A percentile compares a stretch with the other conserved stretches of the same genome.
These are phyloP conservation scores for Gymnoscelis rufifasciata DNA, from an alignment of 2,888 invertebrate species.

Conservation along the genomic window DNA sequence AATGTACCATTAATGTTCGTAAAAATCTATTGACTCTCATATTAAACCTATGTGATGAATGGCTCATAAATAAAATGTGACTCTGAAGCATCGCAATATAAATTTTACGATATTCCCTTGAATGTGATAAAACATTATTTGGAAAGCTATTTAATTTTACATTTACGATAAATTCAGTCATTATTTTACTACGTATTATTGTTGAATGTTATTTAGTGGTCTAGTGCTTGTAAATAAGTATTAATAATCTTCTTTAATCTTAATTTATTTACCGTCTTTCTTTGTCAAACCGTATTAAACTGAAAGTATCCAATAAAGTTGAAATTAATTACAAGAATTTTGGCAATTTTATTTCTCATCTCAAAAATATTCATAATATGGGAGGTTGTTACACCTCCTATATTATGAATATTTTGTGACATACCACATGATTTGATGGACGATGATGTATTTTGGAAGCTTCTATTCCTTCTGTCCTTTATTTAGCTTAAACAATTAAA, in stretches of 20 bases:
- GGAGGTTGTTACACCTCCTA: too few species aligned
- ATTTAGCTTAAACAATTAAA: too few species aligned
- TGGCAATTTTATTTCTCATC: too few species aligned
- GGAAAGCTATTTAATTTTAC: constrained; percentile 35
- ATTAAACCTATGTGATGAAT: constrained; percentile 3
- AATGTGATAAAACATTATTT: constrained; percentile 47
- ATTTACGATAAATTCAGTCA: constrained; percentile 56
- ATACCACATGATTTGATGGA: too few species aligned
- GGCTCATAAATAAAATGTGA: constrained; percentile 8
- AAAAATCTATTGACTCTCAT: constrained; percentile 1
- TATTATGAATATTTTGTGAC: too few species aligned
- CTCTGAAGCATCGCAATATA: constrained; percentile 41
- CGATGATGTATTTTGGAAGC: too few species aligned
- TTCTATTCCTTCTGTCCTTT: too few species aligned
- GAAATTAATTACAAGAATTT: too few species aligned
- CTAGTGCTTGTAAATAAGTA: constrained; percentile 46
- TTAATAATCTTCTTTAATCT: constrained; percentile 25
- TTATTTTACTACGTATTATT: constrained; percentile 45
- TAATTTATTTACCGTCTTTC: neutral
- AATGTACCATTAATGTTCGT: neutral
- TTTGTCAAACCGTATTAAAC: constrained; percentile 4
- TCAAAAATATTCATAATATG: too few species aligned
- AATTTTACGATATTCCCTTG: constrained; percentile 37
- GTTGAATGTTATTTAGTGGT: constrained; percentile 55
- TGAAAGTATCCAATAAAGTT: neutral